Evolutionary conservation across 2,888 invertebrate genomes (phyloP).

Genomic region (Dynastes maya): DNA sequence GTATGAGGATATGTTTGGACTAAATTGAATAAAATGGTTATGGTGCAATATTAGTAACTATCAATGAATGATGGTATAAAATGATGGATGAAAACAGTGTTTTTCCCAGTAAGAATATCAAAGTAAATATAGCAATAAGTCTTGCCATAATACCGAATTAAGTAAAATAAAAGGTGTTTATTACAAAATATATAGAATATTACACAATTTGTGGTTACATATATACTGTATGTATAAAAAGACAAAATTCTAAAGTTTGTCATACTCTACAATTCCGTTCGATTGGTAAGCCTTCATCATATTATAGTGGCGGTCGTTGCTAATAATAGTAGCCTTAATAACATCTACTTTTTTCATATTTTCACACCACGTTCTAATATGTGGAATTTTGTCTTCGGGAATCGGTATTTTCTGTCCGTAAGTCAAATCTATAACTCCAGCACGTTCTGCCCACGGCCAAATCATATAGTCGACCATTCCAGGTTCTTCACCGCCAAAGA

Average conservation of each 20-base stretch:
- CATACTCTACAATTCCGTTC: constrained; percentile 11
- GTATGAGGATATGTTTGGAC: too few relatives aligned
- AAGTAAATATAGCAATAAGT: too few relatives aligned
- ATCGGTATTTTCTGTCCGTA: constrained; percentile 60
- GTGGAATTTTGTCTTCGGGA: constrained; percentile 24
- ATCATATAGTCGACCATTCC: constrained; percentile 64
- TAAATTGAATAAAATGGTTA: too few relatives aligned
- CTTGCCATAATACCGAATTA: too few relatives aligned
- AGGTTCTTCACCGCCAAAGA: constrained; percentile 53
- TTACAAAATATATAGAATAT: not conserved
- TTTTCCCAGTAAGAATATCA: too few relatives aligned
- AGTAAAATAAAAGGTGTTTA: too few relatives aligned
- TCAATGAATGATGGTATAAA: too few relatives aligned
- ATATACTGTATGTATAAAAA: not conserved
- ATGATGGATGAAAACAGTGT: too few relatives aligned
- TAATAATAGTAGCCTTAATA: constrained; percentile 22
- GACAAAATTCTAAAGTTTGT: constrained; percentile 14
- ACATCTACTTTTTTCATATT: constrained; percentile 35
- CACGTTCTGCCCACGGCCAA: constrained; percentile 67
- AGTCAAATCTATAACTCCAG: constrained; percentile 59
- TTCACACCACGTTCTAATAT: constrained; percentile 20
- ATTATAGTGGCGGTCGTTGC: constrained; percentile 3
- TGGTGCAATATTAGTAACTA: too few relatives aligned
- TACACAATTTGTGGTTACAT: not conserved
- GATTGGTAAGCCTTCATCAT: not conserved